Conservation (phyloP, 64 coral and sea anemone species). For the Porites lutea region DNA sequence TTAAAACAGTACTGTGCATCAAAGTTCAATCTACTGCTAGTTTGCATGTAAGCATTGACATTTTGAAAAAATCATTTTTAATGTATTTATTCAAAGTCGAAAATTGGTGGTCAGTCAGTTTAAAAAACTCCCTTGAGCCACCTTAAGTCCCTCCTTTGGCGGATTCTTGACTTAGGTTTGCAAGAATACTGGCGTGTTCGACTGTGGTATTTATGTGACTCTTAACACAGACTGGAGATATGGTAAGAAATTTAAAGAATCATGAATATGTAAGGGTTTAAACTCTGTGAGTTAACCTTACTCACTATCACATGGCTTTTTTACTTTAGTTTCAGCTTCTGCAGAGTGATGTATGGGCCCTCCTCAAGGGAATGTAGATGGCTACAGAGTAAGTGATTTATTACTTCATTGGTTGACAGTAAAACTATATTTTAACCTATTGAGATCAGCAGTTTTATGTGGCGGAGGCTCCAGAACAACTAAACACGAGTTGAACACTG, state of each 20-base stretch:
- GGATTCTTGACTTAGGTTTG: constrained; percentile 82
- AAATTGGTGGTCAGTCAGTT: too few species aligned
- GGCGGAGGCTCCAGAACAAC: too few species aligned
- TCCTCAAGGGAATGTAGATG: constrained; percentile 66
- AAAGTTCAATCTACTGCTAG: background rate
- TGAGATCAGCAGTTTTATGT: too few species aligned
- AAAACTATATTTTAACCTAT: too few species aligned
- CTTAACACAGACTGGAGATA: constrained; percentile 89
- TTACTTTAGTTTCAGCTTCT: constrained; percentile 76
- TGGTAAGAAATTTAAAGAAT: constrained; percentile 43
- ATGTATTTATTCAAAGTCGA: too few species aligned
- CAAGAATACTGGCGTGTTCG: constrained; percentile 75
- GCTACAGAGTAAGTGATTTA: constrained; percentile 60
- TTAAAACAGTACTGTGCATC: background rate
- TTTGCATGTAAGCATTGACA: too few species aligned
- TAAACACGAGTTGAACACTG: too few species aligned
- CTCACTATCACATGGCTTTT: too few species aligned
- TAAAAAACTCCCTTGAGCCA: too few species aligned
- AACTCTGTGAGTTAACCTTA: too few species aligned
- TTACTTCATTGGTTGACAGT: background rate
- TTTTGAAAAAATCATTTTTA: too few species aligned
- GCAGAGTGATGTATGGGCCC: constrained; percentile 90
- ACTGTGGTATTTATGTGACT: constrained; percentile 81
- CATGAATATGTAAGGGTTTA: background rate
- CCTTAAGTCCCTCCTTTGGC: constrained; percentile 45